Evolutionary conservation across 2,888 invertebrate species (phyloP).

Genomic region (Ashinkailepas kermadecensis): DNA sequence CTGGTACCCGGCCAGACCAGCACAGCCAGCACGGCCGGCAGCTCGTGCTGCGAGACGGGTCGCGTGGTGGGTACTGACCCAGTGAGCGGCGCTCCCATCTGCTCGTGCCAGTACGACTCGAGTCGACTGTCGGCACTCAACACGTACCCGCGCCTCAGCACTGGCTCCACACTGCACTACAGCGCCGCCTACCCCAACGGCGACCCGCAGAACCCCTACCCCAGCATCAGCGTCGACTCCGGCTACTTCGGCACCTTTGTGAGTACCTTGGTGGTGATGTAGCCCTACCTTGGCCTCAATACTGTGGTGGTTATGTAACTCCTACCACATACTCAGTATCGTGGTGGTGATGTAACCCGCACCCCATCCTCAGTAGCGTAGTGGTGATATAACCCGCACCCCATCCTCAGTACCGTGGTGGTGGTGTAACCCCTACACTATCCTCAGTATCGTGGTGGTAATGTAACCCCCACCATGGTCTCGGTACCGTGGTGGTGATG

Average conservation of each 20-base stretch:
- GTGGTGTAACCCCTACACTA: too few relatives aligned
- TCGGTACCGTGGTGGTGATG: too few relatives aligned
- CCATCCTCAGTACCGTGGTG: too few relatives aligned
- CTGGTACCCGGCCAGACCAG: slow-evolving; percentile 9
- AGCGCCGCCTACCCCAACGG: slow-evolving; percentile 74
- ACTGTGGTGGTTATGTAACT: too few relatives aligned
- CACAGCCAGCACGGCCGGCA: slow-evolving; percentile 21
- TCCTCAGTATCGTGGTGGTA: too few relatives aligned
- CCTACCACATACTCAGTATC: too few relatives aligned
- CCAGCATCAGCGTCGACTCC: slow-evolving; percentile 85
- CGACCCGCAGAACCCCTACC: slow-evolving; percentile 78
- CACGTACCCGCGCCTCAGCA: slow-evolving; percentile 63
- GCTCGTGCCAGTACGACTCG: slow-evolving; percentile 82
- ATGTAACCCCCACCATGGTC: too few relatives aligned
- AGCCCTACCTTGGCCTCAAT: too few relatives aligned
- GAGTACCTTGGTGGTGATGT: not conserved
- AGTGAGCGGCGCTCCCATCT: slow-evolving; percentile 83
- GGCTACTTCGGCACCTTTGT: slow-evolving; percentile 54
- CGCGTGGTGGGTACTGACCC: slow-evolving; percentile 87
- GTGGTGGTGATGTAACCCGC: too few relatives aligned
- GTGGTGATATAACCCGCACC: too few relatives aligned
- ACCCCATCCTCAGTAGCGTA: too few relatives aligned
- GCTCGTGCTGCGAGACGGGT: slow-evolving; percentile 77
- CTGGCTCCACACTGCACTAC: slow-evolving; percentile 45
- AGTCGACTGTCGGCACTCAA: slow-evolving; percentile 53